Conservation (phyloP, 2,797 vertebrate genomes). For the Gymnocypris eckloni region DNA sequence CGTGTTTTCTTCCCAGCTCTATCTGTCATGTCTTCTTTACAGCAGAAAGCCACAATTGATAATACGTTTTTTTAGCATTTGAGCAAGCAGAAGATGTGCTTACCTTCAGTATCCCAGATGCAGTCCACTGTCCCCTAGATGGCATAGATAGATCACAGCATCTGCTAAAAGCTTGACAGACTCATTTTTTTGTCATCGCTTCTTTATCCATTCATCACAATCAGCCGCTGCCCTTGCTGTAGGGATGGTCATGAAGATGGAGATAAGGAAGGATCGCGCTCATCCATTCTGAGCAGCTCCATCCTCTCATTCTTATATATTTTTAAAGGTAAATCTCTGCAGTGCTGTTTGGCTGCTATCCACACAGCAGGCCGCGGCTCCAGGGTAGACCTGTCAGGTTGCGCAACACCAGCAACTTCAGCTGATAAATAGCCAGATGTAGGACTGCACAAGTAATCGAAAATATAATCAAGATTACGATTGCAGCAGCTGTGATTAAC, state of each 20-base stretch:
- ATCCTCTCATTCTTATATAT: constrained; percentile 30
- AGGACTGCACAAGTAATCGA: background rate
- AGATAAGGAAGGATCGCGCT: constrained; percentile 1
- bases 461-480: background rate
- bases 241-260: constrained; percentile 38
- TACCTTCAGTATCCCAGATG: background rate
- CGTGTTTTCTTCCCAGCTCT: background rate
- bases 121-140: background rate
- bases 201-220: constrained; percentile 47
- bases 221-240: constrained; percentile 38
- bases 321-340: constrained; percentile 31
- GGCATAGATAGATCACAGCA: constrained; percentile 21
- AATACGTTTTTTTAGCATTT: constrained; percentile 5
- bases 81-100: constrained; percentile 6
- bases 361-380: constrained; percentile 5
- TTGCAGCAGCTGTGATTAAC: background rate
- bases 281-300: constrained; percentile 38
- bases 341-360: background rate
- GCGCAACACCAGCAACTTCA: background rate
- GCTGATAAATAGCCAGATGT: constrained; percentile 22
- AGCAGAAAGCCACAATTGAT: background rate
- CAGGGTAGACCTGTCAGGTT: constrained; percentile 15
- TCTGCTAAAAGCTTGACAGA: constrained; percentile 38
- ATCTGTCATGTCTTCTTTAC: background rate
- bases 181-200: constrained; percentile 45